Base-by-base conservation (phyloP, 2,797 vertebrate genomes). In the Gymnoscopelus microlampas region DNA sequence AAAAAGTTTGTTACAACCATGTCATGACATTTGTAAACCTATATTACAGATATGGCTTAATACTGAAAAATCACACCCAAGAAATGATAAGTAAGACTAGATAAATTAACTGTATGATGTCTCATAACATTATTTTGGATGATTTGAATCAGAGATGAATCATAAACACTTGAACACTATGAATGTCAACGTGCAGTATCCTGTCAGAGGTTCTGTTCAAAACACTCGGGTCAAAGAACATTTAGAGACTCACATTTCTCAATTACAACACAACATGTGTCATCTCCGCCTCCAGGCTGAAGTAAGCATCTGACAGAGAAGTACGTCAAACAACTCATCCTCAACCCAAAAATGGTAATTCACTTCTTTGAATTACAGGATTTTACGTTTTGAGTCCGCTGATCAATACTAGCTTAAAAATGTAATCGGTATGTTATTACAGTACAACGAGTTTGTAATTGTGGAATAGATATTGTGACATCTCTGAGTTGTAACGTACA, bases 401-500 rank as follows among this genome's bases (percentile, higher is more conserved):
- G 62, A 78, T 77, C 13, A 69, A 66, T 53, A 79, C 53, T 71
- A 65, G 61, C 70, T 35, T 53, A 70, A 77, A 68, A 62, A 24
- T 74, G 59, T 29, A 10, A 74, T 62, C 63, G 39, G 7, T 29
- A 11, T 57, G 44, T 10, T 23, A 67, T 4, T 66, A 76, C 23
- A 55, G 24, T 53, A 5, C 53, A 68, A 59, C 12, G 39, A 70
- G 39, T 39, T 61, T 77, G 12, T 53, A 66, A 49, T 53, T 26
- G 65, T 63, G 72, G 54, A 73, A 66, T 26, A 57, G 49, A 82
- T 66, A 82, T 68, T 89, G 39, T 62, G 88, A 90, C 90, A 90
- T 92, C 87, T 78, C 88, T 91, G 87, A 89, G 87, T 85, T 89
- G 78, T 83, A 77, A 74, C 76, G 68, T 80, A 74, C 48, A 49